Evolutionary conservation across 2,113 vertebrate genomes (phyloP).

Genomic region (Centropus bengalensis): DNA sequence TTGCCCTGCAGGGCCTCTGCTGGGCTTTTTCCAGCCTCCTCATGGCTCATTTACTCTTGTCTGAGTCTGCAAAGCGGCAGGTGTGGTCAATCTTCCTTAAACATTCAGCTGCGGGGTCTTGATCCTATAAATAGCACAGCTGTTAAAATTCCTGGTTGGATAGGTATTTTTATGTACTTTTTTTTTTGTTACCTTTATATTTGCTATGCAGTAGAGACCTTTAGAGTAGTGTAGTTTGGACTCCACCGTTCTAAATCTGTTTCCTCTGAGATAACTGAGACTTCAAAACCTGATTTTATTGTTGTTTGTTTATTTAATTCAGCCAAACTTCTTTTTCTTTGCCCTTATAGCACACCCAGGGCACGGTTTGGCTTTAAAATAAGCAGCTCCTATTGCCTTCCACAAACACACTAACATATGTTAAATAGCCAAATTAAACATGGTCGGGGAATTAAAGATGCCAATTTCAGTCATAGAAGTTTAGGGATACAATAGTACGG

Average conservation of each 20-base stretch:
- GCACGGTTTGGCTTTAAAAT: neutral
- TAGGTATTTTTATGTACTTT: neutral
- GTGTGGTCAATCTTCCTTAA: neutral
- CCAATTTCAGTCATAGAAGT: neutral
- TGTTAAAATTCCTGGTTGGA: neutral
- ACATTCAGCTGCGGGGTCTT: neutral
- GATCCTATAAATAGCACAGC: neutral
- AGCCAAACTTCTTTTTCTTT: neutral
- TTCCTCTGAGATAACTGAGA: neutral
- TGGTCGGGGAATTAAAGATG: neutral
- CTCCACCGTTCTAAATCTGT: neutral
- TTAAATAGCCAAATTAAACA: neutral
- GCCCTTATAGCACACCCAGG: neutral
- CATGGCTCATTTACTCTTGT: neutral
- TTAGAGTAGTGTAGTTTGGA: neutral
- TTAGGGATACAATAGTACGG: neutral
- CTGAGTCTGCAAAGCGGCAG: neutral
- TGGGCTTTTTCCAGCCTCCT: neutral
- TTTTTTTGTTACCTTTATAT: neutral
- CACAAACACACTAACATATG: neutral
- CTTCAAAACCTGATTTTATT: neutral
- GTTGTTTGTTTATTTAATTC: neutral
- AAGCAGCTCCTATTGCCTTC: neutral
- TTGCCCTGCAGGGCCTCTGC: neutral
- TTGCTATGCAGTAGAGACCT: neutral